Conservation (phyloP, 2,113 vertebrate species). For the Sclerurus mexicanus region DNA sequence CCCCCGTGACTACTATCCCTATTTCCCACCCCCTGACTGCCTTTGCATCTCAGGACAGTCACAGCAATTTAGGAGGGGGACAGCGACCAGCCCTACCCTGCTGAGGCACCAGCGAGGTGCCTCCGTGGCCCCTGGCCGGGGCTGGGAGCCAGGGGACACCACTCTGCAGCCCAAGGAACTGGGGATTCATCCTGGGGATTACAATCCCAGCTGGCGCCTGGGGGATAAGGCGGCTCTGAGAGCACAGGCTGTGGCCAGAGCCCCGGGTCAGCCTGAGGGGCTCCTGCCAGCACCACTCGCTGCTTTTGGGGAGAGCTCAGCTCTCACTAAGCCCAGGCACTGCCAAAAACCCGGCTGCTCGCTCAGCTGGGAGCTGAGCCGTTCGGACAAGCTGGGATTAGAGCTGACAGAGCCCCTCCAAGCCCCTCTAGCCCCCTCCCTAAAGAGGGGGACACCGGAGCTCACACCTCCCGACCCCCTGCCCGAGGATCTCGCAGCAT, state of each 20-base stretch:
- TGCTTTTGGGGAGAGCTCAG: rapidly evolving
- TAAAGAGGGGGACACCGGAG: not conserved
- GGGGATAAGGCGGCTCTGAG: not conserved
- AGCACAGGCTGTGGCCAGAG: not conserved
- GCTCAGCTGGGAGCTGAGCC: not conserved
- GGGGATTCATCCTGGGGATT: not conserved
- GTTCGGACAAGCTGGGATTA: rapidly evolving
- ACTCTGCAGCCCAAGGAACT: rapidly evolving
- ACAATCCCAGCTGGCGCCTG: not conserved
- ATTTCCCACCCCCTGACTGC: not conserved
- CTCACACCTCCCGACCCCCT: not conserved
- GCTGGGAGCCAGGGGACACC: rapidly evolving
- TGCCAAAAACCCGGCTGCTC: not conserved
- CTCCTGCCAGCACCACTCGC: not conserved
- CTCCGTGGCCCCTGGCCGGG: not conserved
- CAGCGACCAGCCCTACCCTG: not conserved
- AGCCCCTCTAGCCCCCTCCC: not conserved
- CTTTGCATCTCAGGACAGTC: rapidly evolving
- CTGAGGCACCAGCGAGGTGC: not conserved
- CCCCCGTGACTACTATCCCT: rapidly evolving
- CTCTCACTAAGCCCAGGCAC: not conserved
- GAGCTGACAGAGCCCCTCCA: not conserved
- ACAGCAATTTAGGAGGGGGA: not conserved
- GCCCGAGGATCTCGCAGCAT: not conserved
- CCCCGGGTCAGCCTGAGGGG: not conserved